phyloP scores from a whole-genome alignment of 2,888 invertebrate species.

The Boloria selene region DNA sequence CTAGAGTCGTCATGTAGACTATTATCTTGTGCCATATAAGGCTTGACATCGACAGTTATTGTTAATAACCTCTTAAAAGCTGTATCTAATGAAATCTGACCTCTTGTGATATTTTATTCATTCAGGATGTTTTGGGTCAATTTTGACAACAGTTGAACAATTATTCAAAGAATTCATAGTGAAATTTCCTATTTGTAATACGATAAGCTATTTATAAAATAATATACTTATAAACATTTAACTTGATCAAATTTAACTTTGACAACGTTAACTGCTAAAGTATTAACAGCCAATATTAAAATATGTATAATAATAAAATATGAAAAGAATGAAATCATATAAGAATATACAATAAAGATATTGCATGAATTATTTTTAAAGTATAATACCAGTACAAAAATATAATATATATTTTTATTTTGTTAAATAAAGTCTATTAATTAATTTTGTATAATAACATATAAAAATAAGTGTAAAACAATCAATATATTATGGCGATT shows the following conservation, averaged over 20 bases:
- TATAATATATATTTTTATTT: no score
- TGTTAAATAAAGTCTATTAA: no score
- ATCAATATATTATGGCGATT: background rate
- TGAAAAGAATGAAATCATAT: no score
- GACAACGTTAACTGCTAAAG: no score
- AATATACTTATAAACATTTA: no score
- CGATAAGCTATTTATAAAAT: background rate
- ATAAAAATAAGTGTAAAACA: background rate
- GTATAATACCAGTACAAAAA: no score
- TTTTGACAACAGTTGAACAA: constrained; percentile 21
- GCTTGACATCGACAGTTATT: constrained; percentile 33
- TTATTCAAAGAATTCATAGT: background rate
- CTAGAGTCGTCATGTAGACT: constrained; percentile 22
- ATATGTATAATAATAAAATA: no score
- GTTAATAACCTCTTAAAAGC: constrained; percentile 30
- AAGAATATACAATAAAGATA: no score
- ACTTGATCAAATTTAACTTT: no score
- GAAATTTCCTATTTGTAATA: background rate
- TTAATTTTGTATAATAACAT: background rate
- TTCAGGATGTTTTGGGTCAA: constrained; percentile 25
- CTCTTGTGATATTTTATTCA: constrained; percentile 29
- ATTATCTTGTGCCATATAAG: constrained; percentile 30
- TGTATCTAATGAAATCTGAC: constrained; percentile 34
- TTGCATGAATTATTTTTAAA: no score
- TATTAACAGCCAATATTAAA: no score